Evolutionary conservation across 2,113 vertebrate genomes (phyloP).

Genomic region (Archocentrus centrarchus): DNA sequence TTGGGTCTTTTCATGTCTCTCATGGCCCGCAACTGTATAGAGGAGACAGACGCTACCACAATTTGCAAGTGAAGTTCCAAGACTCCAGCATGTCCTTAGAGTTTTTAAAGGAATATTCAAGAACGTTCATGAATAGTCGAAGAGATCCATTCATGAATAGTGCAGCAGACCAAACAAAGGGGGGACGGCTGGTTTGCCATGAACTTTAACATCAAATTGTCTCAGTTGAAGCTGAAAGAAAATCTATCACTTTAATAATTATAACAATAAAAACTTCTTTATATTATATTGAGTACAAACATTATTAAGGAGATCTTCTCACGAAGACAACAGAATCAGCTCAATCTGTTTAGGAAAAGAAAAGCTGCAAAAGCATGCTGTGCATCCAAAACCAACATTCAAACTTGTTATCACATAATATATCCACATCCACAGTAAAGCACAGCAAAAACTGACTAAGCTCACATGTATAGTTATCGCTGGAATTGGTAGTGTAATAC

Average conservation of each 20-base stretch:
- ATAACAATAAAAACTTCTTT: background rate
- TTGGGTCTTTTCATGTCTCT: slow-evolving; percentile 20
- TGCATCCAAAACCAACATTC: slow-evolving; percentile 14
- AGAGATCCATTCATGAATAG: slow-evolving; percentile 53
- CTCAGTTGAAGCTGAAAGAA: background rate
- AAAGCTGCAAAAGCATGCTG: slow-evolving; percentile 19
- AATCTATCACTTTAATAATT: background rate
- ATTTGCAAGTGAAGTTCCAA: slow-evolving; percentile 17
- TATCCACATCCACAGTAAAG: background rate
- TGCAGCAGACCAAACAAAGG: slow-evolving; percentile 55
- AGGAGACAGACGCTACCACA: slow-evolving; percentile 22
- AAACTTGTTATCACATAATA: background rate
- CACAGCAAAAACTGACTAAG: background rate
- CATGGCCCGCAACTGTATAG: background rate
- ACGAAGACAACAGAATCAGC: background rate
- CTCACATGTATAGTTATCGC: background rate
- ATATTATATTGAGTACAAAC: background rate
- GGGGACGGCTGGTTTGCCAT: background rate
- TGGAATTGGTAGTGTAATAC: background rate
- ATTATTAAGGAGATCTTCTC: background rate
- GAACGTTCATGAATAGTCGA: slow-evolving; percentile 43
- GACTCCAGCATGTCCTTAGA: slow-evolving; percentile 27
- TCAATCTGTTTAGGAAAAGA: slow-evolving; percentile 38
- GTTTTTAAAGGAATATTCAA: slow-evolving; percentile 53
- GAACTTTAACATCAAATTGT: slow-evolving; percentile 16